Conservation (phyloP, 1,140 invertebrate species). For the Oppia nitens region DNA sequence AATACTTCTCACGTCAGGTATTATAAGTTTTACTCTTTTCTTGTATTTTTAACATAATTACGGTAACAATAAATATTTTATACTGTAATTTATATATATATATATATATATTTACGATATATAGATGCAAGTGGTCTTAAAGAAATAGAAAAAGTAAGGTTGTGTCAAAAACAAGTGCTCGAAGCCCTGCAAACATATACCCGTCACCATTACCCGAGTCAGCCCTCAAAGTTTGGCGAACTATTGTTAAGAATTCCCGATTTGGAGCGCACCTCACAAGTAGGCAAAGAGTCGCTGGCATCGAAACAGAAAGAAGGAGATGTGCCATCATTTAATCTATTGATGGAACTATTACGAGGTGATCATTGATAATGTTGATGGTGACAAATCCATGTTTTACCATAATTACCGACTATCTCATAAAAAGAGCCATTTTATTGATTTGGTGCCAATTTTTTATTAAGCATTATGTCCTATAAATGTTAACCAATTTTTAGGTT, state of each 20-base stretch:
- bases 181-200: slow-evolving; percentile 85
- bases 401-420: no score
- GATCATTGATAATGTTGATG: slow-evolving; percentile 37
- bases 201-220: slow-evolving; percentile 69
- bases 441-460: no score
- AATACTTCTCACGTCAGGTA: slow-evolving; percentile 78
- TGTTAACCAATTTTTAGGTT: no score
- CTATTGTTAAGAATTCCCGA: slow-evolving; percentile 79
- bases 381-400: no score
- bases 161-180: slow-evolving; percentile 79
- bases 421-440: no score
- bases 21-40: slow-evolving; percentile 22
- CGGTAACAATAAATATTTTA: background rate
- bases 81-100: background rate
- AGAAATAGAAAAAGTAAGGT: slow-evolving; percentile 74
- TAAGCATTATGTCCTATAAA: no score
- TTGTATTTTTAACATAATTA: no score
- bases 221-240: slow-evolving; percentile 86
- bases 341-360: slow-evolving; percentile 83
- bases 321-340: slow-evolving; percentile 67
- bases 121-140: slow-evolving; percentile 72
- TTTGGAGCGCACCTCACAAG: slow-evolving; percentile 79
- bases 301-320: slow-evolving; percentile 69
- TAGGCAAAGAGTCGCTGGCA: slow-evolving; percentile 75
- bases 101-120: slow-evolving; percentile 15